Base-by-base conservation (phyloP, 1,140 invertebrate species). In the Reticulitermes speratus region DNA sequence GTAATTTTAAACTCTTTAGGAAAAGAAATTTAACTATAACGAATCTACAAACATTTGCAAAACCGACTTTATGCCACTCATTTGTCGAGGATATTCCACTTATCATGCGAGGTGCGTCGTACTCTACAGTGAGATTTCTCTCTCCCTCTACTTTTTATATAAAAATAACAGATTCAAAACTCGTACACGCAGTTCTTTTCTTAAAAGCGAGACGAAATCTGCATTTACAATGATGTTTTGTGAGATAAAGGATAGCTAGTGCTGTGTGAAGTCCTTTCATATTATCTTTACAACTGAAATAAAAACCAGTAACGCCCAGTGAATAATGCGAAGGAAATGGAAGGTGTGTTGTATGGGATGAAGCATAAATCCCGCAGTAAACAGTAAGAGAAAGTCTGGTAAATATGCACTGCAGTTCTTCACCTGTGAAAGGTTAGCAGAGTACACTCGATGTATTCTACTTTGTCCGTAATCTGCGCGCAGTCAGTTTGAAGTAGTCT, bases 191-290 rank as follows among this genome's bases (percentile, higher is more conserved):
- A 75, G n/a, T 75, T 75, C 65, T 75, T 75, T 30, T 75, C 65
- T 75, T 75, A 75, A 75, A 75, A 75, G 65, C 25, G 65, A 30
- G 65, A 75, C 65, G 65, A 75, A 75, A 75, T 75, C 65, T 75
- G 65, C 25, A 75, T 75, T n/a, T 75, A 75, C 65, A 75, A 75
- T 75, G 65, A 75, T 75, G 65, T 75, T 75, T n/a, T 75, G 65
- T 75, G 65, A 75, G 65, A 75, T 75, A 75, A 75, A 75, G n/a
- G n/a, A 75, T 75, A 16, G 65, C 65, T 30, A 25, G 65, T 75
- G 25, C 65, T 75, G 65, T 30, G 7, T 75, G 16, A 75, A 75
- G 65, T 75, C 5, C 25, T 75, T 75, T 75, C 65, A 11, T 75
- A 30, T 75, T 75, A 75, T 75, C 65, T 75, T 30, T 30, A 75